Base-by-base conservation (phyloP, 92 coral and sea anemone genomes). In the Parazoanthus swiftii region DNA sequence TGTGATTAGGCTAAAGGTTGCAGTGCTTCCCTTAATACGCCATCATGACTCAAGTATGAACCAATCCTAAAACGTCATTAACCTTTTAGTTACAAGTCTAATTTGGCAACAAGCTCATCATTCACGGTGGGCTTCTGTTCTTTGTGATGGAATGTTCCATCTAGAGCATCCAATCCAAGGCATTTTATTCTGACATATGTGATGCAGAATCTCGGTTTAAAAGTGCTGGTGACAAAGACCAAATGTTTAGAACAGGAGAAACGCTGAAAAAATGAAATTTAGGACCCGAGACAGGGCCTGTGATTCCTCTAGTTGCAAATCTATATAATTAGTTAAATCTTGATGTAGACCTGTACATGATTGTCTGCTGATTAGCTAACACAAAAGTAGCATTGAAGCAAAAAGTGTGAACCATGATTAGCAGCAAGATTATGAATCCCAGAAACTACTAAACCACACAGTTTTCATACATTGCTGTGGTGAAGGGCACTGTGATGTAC, bases 311-410 rank as follows among this genome's bases (percentile, higher is more conserved):
- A 65, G 71, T 65, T 65, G 71, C 71, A 65, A 65, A 65, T 10
- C 71, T 65, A 11, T 65, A 65, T 20, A 8, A 0, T 43, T 65
- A 65, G 33, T 29, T 29, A 65, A 65, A 65, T 65, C 71, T 65
- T 65, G 71, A 14, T 65, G 20, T 65, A 29, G 33, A 29, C 33
- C 20, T 65, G 71, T 65, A 65, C 71, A 65, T 5, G 20, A 65
- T 65, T 65, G 71, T n/a, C 8, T 65, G 25, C 20, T 65, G 71
- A 65, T 65, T 65, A 65, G 25, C 71, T 65, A 20, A 65, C 71
- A 65, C 71, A 65, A 65, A n/a, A 65, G 71, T 65, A 65, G 71
- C 71, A 43, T 43, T 43, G 48, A 65, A 65, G 71, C 71, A 65
- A 65, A 65, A 65, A 65, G 15, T 65, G 71, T 11, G 25, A 65